phyloP scores from a whole-genome alignment of 2,888 invertebrate genomes.

The Lasius platythorax region DNA sequence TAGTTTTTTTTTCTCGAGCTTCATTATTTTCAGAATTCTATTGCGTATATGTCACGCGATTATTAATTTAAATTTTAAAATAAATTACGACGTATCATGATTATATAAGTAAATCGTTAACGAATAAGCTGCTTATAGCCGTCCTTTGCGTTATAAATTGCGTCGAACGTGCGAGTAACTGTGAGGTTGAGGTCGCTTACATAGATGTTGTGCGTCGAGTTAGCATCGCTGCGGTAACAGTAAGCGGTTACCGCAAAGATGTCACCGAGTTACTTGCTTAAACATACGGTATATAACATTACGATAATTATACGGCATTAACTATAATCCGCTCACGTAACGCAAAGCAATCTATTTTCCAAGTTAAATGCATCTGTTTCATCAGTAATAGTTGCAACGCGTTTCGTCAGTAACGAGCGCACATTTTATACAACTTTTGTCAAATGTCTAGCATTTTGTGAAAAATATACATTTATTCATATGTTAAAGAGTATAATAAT shows the following conservation, averaged over 20 bases:
- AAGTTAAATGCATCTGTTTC: constrained; percentile 45
- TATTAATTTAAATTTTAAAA: constrained; percentile 4
- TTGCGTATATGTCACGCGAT: not conserved
- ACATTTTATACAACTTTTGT: not conserved
- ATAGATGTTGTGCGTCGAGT: constrained; percentile 50
- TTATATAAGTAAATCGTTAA: not conserved
- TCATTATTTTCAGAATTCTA: not conserved
- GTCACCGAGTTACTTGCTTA: constrained; percentile 62
- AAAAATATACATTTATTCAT: not conserved
- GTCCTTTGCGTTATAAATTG: not conserved
- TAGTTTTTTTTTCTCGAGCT: not conserved
- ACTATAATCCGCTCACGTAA: constrained; percentile 34
- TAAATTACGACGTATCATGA: not conserved
- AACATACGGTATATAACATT: constrained; percentile 53
- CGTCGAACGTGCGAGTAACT: not conserved
- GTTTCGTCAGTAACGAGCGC: not conserved
- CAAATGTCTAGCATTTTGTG: not conserved
- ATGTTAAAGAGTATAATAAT: not conserved
- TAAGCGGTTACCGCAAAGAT: constrained; percentile 52
- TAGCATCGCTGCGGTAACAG: constrained; percentile 58
- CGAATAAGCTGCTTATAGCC: not conserved
- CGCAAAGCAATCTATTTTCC: constrained; percentile 47
- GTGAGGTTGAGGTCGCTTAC: constrained; percentile 62
- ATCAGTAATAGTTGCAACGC: not conserved
- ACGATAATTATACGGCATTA: constrained; percentile 57